Base-by-base conservation (phyloP, 2,797 vertebrate genomes). In the Helostoma temminkii region DNA sequence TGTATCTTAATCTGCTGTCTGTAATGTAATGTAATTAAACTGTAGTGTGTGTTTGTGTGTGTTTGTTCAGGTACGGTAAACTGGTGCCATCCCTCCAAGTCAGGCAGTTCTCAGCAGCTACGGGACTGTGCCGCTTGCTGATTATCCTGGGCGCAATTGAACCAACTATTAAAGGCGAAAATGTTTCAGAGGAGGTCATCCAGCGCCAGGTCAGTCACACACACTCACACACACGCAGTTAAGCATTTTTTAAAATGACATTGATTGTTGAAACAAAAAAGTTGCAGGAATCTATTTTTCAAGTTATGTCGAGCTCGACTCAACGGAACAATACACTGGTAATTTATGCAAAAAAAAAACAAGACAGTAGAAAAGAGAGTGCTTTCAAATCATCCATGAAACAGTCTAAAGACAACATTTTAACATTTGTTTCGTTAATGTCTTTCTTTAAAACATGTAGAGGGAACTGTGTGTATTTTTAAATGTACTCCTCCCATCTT, bases 21-120 rank as follows among this genome's bases (percentile, higher is more conserved):
- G n/a, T n/a, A n/a, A n/a, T n/a, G n/a, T n/a, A n/a, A n/a, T n/a
- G n/a, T n/a, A n/a, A n/a, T 41, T 42, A n/a, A n/a, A n/a, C 39
- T n/a, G 9, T 42, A 11, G 21, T 54, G 16, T 66, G 25, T 32
- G 5, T 70, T n/a, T 53, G 25, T 60, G 37, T 75, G 65, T 65
- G 15, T 77, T 41, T 71, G 18, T 80, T 55, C 74, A 95, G 95
- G 94, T 94, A 93, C 58, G 87, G 88, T 19, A 91, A 93, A 70
- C 81, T 95, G 82, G 47, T 95, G 80, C 93, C 93, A 0, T 94
- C 90, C 0, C 89, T 94, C 62, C 95, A 95, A 66, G 82, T 84
- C 77, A 86, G 78, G 84, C 95, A 95, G 90, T 93, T 95, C 22
- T 94, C 91, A 2, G 95, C 94, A 36, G 95, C 94, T 19, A 90